These are phyloP conservation scores for Recurvirostra avosetta DNA, from an alignment of 2,113 vertebrate species.

Conservation along the genomic window DNA sequence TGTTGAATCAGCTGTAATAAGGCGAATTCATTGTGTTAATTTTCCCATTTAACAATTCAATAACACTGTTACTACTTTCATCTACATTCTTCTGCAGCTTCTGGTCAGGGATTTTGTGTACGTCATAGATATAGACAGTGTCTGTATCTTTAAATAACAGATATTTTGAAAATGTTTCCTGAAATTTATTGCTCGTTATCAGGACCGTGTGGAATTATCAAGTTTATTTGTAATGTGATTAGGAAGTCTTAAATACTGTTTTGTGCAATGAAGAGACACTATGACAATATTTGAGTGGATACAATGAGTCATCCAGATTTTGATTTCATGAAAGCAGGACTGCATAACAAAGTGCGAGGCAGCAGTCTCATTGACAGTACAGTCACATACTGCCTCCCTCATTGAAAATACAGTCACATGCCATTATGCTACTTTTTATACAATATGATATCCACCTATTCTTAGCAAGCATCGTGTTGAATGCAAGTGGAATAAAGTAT, in stretches of 20 bases:
- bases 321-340: background rate
- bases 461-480: background rate
- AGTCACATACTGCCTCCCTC: constrained; percentile 3
- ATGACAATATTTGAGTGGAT: background rate
- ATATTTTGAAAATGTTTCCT: background rate
- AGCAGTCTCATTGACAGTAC: background rate
- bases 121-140: background rate
- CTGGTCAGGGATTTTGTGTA: background rate
- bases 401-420: constrained; percentile 42
- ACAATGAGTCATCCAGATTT: background rate
- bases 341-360: background rate
- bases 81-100: background rate
- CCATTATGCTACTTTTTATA: constrained; percentile 45
- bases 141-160: background rate
- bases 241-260: constrained; percentile 38
- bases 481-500: background rate
- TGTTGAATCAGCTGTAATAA: background rate
- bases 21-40: background rate
- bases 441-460: constrained; percentile 25
- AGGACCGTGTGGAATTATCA: background rate
- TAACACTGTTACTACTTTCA: background rate
- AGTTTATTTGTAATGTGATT: constrained; percentile 28
- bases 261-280: constrained; percentile 2
- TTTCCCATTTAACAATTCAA: background rate
- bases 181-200: background rate